Conservation (phyloP, 2,113 vertebrate genomes). For the Paedocypris sp. region DNA sequence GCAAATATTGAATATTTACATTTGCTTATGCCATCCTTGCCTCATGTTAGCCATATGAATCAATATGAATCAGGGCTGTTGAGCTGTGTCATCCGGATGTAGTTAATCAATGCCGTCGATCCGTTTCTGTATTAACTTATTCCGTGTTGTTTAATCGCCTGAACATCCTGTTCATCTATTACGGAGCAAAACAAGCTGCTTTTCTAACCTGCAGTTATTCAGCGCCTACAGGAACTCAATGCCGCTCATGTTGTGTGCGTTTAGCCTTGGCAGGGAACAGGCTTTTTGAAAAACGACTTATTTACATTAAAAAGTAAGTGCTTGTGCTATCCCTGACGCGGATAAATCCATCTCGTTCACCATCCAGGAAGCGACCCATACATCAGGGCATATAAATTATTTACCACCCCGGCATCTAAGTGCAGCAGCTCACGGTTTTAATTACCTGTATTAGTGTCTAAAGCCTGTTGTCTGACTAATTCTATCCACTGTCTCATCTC, state of each 20-base stretch:
- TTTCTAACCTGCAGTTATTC: too few relatives aligned
- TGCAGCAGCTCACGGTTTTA: constrained; percentile 62
- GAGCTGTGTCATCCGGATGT: constrained; percentile 25
- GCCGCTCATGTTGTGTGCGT: neutral
- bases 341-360: constrained; percentile 57
- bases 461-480: constrained; percentile 68
- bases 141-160: constrained; percentile 38
- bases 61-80: constrained; percentile 49
- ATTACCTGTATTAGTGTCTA: constrained; percentile 70
- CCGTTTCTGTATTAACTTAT: constrained; percentile 51
- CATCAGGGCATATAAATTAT: constrained; percentile 67
- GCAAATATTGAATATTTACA: constrained; percentile 74
- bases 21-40: constrained; percentile 56
- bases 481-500: constrained; percentile 53
- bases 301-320: constrained; percentile 22
- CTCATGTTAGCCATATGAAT: constrained; percentile 51
- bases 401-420: constrained; percentile 66
- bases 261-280: constrained; percentile 5
- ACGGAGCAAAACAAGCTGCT: neutral
- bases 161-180: constrained; percentile 25
- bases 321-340: constrained; percentile 34
- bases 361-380: constrained; percentile 62
- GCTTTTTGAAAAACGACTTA: constrained; percentile 16
- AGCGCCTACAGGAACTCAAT: neutral
- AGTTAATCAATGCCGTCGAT: constrained; percentile 50